Base-by-base conservation (phyloP, 2,113 vertebrate species). In the Tragelaphus scriptus region DNA sequence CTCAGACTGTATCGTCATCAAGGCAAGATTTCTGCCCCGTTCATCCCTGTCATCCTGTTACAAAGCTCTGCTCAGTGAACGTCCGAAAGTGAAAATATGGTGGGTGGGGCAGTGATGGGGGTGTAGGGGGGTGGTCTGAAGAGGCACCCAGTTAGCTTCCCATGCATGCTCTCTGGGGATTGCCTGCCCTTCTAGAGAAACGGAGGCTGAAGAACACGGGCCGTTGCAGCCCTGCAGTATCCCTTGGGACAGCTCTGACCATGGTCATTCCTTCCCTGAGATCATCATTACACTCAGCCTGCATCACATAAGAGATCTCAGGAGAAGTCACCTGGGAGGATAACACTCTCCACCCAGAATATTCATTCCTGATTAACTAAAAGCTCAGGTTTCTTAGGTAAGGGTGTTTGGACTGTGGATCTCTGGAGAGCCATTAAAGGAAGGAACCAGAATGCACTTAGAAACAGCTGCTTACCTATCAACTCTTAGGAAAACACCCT, bases 271-370 rank as follows among this genome's bases (percentile, higher is more conserved):
- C 87, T 86, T 68, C 58, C 49, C 90, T 77, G 32, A 47, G 15
- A 44, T 51, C 30, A 90, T 65, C 77, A 17, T 12, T 4, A 63
- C 80, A 47, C 97, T 56, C 28, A 40, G 90, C 95, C 88, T 59
- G 23, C 21, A 61, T 15, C 90, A 89, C 93, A 93, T 8, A 88
- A 68, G 92, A 88, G 79, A 89, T 68, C 97, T 65, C 81, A 3
- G 23, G 23, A 94, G 93, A 68, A 86, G 79, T 40, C 71, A 49
- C 5, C 59, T 89, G 12, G 5, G 40, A 59, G 88, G 13, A 12
- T 32, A 94, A 90, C 85, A 80, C 90, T 94, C 96, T 98, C 93
- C 82, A 94, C 80, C 85, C 56, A 88, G 65, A 11, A 82, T 58
- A 79, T 95, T 95, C 65, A 95, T 94, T 91, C 92, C 71, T 75